phyloP scores from a whole-genome alignment of 2,113 vertebrate genomes.

The Tinamus guttatus region DNA sequence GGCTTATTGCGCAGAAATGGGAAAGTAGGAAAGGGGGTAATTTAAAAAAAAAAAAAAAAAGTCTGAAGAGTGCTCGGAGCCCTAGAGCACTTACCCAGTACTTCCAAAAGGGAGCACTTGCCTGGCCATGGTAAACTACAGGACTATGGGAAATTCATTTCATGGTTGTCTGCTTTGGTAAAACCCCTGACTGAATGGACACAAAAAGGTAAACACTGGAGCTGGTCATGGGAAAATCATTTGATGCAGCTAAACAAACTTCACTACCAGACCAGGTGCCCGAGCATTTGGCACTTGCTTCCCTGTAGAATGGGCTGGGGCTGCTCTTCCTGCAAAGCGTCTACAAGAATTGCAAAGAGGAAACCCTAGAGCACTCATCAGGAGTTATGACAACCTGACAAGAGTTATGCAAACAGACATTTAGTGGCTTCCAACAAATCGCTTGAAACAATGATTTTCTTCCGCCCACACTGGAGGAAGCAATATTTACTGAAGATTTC shows the following conservation, averaged over 20 bases:
- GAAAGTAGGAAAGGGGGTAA: not conserved
- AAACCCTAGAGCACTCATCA: not conserved
- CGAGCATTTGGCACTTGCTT: not conserved
- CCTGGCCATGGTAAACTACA: not conserved
- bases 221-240: not conserved
- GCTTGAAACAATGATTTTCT: constrained; percentile 11
- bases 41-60: not conserved
- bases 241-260: not conserved
- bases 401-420: constrained; percentile 11
- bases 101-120: not conserved
- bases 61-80: not conserved
- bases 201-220: not conserved
- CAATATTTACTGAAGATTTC: constrained; percentile 11
- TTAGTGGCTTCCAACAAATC: not conserved
- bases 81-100: not conserved
- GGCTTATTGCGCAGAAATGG: not conserved
- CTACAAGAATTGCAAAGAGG: not conserved
- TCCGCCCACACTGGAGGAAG: constrained; percentile 31
- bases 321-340: constrained; percentile 1
- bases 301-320: not conserved
- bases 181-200: not conserved
- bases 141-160: not conserved
- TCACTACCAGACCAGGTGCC: not conserved
- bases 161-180: constrained; percentile 2
- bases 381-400: not conserved